phyloP scores from a whole-genome alignment of 2,113 vertebrate genomes.

The Hippocampus mohnikei region DNA sequence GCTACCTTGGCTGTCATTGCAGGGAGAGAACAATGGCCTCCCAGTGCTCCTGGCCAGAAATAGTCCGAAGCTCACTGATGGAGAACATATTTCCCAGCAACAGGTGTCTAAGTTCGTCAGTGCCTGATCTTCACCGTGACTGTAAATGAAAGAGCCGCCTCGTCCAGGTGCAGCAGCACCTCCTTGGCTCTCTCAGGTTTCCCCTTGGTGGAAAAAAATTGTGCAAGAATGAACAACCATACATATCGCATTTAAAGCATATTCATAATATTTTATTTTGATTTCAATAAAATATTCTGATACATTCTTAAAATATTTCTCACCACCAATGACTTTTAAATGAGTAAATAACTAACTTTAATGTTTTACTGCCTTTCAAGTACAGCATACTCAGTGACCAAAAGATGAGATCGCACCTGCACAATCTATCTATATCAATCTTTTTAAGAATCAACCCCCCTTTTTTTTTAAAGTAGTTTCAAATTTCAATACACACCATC shows the following conservation, averaged over 20 bases:
- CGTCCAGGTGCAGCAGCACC: conserved; percentile 69
- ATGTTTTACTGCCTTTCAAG: too few relatives aligned
- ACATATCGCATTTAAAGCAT: conserved; percentile 22
- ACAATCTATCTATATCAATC: too few relatives aligned
- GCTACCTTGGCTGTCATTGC: conserved; percentile 74
- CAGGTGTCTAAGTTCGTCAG: conserved; percentile 76
- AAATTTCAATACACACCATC: too few relatives aligned
- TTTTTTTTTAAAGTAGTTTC: too few relatives aligned
- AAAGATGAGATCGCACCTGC: too few relatives aligned
- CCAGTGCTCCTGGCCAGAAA: conserved; percentile 72
- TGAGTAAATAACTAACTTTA: too few relatives aligned
- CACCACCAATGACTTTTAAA: too few relatives aligned
- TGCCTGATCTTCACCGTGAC: conserved; percentile 69
- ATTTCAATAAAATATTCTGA: not conserved
- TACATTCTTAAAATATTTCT: not conserved
- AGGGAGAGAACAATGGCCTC: conserved; percentile 68
- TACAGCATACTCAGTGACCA: too few relatives aligned
- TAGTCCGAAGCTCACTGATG: conserved; percentile 73
- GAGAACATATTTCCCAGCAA: conserved; percentile 78
- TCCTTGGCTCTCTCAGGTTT: conserved; percentile 66
- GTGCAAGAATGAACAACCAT: conserved; percentile 51
- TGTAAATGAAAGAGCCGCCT: conserved; percentile 69
- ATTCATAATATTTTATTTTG: not conserved
- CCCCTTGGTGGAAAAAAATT: conserved; percentile 56
- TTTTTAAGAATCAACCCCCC: too few relatives aligned